Base-by-base conservation (phyloP, 2,888 invertebrate species). In the Epiblema foenella region DNA sequence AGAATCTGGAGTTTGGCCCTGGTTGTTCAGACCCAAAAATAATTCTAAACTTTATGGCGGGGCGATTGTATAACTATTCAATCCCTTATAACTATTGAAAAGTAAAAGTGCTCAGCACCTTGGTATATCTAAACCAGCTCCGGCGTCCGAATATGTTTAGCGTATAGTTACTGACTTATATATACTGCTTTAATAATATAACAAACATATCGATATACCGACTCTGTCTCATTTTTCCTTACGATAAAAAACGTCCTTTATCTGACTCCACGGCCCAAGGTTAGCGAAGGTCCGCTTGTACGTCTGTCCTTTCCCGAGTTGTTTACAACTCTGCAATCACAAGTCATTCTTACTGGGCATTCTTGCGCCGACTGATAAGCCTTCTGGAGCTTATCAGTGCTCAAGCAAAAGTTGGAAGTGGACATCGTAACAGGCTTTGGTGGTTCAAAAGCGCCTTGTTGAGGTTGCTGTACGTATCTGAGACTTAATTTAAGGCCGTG, bases 271-370 rank as follows among this genome's bases (percentile, higher is more conserved):
- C 18, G 37, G 12, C 33, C 18, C 52, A 63, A 63, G 63, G 63
- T 63, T 52, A 49, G 51, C 51, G 37, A 39, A 63, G 33, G 63
- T 52, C 63, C 52, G 63, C 37, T 20, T 37, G 51, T 63, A 39
- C 51, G 63, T 37, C 63, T 63, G 57, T 15, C 54, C 54, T 24
- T 49, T 15, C 52, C 52, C 17, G 63, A 37, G 37, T 52, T 63
- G 63, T 63, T 63, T 63, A 63, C 63, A 52, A 63, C 51, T 62
- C 51, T 37, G 51, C 37, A 37, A 63, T 51, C 63, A 52, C 37
- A 4, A 63, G 63, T 63, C 63, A 63, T 18, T 33, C 63, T 63
- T 63, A 63, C 37, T 20, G 37, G 33, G 62, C 49, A 37, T 51
- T 63, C 29, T 62, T 11, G 17, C 17, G 4, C 11, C 10, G 10